A percentile compares a stretch with the other conserved stretches of the same genome.
These are phyloP conservation scores for Poliocrania exsul DNA, from an alignment of 2,797 vertebrate genomes.

Conservation along the genomic window DNA sequence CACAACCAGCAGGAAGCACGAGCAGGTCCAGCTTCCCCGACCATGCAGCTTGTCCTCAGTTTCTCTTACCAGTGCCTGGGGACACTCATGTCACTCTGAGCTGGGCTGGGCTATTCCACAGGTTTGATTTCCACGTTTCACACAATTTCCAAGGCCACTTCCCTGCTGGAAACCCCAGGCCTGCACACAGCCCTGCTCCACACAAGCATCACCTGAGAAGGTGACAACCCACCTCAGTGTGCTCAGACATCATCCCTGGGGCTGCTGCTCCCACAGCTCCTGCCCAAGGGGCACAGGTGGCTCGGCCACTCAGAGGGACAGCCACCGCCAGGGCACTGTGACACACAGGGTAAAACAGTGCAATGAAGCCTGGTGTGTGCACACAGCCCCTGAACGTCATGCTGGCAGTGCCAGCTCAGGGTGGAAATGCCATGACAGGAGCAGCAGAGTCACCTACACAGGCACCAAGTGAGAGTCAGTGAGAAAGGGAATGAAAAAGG, in stretches of 20 bases:
- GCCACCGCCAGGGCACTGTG: neutral
- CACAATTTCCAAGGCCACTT: accelerated
- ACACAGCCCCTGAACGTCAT: accelerated
- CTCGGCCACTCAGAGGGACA: neutral
- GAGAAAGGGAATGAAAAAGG: neutral
- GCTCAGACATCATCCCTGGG: accelerated
- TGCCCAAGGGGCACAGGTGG: accelerated
- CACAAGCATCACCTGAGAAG: accelerated
- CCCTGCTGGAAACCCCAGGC: accelerated
- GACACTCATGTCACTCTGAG: accelerated
- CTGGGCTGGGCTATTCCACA: neutral
- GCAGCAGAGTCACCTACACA: neutral
- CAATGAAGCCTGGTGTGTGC: neutral
- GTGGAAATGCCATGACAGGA: accelerated
- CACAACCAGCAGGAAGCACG: accelerated
- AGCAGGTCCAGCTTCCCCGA: neutral
- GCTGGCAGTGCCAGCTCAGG: neutral
- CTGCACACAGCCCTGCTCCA: neutral
- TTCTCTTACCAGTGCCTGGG: accelerated
- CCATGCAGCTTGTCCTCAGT: accelerated
- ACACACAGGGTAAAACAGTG: accelerated
- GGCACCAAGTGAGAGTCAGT: neutral
- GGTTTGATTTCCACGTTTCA: accelerated
- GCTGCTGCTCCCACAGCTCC: neutral
- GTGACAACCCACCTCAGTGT: neutral